These are phyloP conservation scores for Nilaparvata lugens DNA, from an alignment of 1,140 invertebrate species.

Conservation along the genomic window DNA sequence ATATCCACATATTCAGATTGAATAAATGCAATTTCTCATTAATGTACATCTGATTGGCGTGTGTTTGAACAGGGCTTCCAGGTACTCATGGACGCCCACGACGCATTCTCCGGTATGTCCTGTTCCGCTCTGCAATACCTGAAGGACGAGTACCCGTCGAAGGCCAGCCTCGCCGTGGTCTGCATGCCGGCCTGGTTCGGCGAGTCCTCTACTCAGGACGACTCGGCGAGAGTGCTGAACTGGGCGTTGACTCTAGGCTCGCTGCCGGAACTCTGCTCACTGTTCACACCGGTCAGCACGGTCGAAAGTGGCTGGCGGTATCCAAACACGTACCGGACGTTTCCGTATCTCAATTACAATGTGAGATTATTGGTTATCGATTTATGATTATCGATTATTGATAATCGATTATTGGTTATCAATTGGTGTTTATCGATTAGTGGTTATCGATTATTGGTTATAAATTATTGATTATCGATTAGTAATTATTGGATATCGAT, in stretches of 20 bases:
- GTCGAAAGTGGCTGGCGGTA: conserved; percentile 57
- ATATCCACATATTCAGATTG: too few species aligned
- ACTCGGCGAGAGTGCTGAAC: conserved; percentile 54
- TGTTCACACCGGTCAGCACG: conserved; percentile 60
- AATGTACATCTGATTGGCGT: too few species aligned
- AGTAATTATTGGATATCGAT: too few species aligned
- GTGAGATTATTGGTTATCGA: too few species aligned
- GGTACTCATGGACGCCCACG: conserved; percentile 61
- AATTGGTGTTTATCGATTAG: too few species aligned
- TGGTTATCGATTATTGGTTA: too few species aligned
- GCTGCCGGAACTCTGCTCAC: conserved; percentile 48
- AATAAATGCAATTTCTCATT: too few species aligned
- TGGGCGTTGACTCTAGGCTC: conserved; percentile 50
- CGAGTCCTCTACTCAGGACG: conserved; percentile 39
- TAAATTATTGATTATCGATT: too few species aligned
- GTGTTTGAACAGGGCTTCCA: conserved; percentile 54
- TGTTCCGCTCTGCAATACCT: conserved; percentile 59
- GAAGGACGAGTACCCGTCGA: conserved; percentile 66
- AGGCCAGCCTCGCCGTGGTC: conserved; percentile 59
- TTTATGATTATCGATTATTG: too few species aligned
- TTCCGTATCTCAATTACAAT: too few species aligned
- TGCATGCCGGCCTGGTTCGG: conserved; percentile 45
- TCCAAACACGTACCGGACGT: conserved; percentile 42
- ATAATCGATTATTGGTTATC: too few species aligned
- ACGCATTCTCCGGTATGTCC: conserved; percentile 71